These are phyloP conservation scores for Oncorhynchus kisutch DNA, from an alignment of 2,113 vertebrate species.

Conservation along the genomic window DNA sequence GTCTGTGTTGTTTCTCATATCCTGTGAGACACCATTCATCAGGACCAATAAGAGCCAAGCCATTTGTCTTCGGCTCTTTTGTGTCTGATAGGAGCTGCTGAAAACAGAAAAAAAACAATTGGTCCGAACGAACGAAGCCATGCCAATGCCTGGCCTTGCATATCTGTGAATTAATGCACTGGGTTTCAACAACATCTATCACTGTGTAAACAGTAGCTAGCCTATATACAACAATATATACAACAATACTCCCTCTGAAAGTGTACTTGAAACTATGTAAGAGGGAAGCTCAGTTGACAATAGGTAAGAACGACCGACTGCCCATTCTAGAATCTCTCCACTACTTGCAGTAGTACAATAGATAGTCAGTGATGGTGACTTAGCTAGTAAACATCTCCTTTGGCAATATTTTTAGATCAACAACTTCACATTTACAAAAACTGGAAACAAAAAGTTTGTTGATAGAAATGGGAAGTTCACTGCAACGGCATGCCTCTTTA, in stretches of 20 bases:
- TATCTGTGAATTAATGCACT: slow-evolving; percentile 49
- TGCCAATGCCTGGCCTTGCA: slow-evolving; percentile 31
- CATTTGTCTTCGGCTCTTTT: slow-evolving; percentile 64
- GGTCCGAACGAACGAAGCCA: slow-evolving; percentile 31
- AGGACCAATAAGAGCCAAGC: slow-evolving; percentile 62
- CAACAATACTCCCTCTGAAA: slow-evolving; percentile 18
- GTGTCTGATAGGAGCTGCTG: slow-evolving; percentile 67
- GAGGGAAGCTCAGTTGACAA: too few relatives aligned
- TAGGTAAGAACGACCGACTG: too few relatives aligned
- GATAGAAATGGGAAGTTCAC: too few relatives aligned
- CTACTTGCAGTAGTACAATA: too few relatives aligned
- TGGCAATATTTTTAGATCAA: background rate
- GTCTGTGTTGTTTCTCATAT: slow-evolving; percentile 58
- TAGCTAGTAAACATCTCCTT: too few relatives aligned
- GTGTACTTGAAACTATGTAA: background rate
- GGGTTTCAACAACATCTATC: slow-evolving; percentile 38
- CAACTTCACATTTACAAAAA: too few relatives aligned
- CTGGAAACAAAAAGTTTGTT: too few relatives aligned
- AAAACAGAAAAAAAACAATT: slow-evolving; percentile 52
- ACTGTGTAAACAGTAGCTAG: slow-evolving; percentile 27
- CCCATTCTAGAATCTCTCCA: too few relatives aligned
- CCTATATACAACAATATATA: slow-evolving; percentile 5
- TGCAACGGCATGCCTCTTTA: too few relatives aligned
- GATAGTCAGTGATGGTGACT: too few relatives aligned
- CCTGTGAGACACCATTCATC: slow-evolving; percentile 61